Percentiles rank a stretch among this genome's conserved stretches.
Conservation (phyloP, 2,113 vertebrate genomes). For the Tychaedon coryphoeus region DNA sequence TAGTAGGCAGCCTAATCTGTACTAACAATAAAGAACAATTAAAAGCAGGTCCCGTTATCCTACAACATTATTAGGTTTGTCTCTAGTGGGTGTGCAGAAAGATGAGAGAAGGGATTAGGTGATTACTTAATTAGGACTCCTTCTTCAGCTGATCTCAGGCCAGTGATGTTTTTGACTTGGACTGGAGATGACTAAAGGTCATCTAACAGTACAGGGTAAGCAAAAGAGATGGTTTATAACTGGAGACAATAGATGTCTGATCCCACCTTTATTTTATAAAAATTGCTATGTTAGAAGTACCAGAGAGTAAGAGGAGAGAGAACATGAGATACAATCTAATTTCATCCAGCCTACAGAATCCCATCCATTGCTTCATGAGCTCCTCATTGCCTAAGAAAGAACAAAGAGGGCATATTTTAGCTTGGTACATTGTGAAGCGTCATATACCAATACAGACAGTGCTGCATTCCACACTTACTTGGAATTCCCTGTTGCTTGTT, state of each 20-base stretch:
- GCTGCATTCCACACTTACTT: background rate
- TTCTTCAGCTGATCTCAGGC: background rate
- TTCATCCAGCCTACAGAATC: background rate
- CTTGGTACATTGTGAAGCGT: background rate
- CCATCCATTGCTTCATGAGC: rapidly evolving
- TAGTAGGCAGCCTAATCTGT: background rate
- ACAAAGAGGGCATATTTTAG: background rate
- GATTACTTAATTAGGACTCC: background rate
- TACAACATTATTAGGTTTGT: background rate
- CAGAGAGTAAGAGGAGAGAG: background rate
- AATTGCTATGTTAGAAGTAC: background rate
- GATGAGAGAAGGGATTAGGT: background rate
- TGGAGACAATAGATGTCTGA: background rate
- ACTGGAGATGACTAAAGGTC: background rate
- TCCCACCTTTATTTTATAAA: background rate
- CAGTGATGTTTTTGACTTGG: background rate
- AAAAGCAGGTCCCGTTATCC: background rate
- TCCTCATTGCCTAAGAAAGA: background rate
- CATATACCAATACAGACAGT: background rate
- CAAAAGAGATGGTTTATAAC: background rate
- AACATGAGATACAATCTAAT: background rate
- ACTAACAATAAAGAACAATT: background rate
- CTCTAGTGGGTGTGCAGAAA: background rate
- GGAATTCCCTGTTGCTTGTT: background rate
- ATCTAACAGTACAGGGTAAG: background rate